Base-by-base conservation (phyloP, 2,113 vertebrate genomes). In the Myiozetetes cayanensis region DNA sequence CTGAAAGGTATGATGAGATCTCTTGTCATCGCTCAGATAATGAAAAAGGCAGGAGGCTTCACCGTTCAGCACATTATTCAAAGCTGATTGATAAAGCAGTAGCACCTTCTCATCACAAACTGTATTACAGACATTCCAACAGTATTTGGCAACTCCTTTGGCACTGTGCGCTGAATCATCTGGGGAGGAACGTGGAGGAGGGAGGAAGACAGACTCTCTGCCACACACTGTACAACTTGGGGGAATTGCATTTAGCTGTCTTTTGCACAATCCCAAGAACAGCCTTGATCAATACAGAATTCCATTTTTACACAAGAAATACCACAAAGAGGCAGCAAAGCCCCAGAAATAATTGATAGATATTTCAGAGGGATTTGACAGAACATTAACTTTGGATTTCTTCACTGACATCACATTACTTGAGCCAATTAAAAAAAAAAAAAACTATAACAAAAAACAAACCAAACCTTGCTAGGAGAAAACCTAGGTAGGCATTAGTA, bases 311-410 rank as follows among this genome's bases (percentile, higher is more conserved):
- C 76, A 85, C 37, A 87, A 79, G 83, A 90, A 92, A 96, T 93
- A 49, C 93, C 94, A 96, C 92, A 90, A 96, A 96, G 96, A 96
- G 95, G 96, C 96, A 97, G 88, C 90, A 94, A 92, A 89, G 24
- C 49, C 58, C 87, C 73, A 86, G 80, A 94, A 94, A 90, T 82
- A 95, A 94, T 78, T 93, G 88, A 93, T 16, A 89, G 70, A 30
- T 71, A 37, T 89, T 96, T 95, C 80, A 82, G 50, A 90, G 79
- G 52, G 77, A 80, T 71, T 87, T 88, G 85, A 83, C 75, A 92
- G 67, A 77, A 85, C 72, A 71, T 85, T 77, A 88, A 62, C 39
- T 91, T 62, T 53, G n/a, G 14, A 80, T 92, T 86, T 83, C 59
- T 91, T 91, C 3, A 0, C 41, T 90, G 75, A 90, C 68, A 81